Evolutionary conservation across 2,888 invertebrate species (phyloP).

Genomic region (Ophonus ardosiacus): DNA sequence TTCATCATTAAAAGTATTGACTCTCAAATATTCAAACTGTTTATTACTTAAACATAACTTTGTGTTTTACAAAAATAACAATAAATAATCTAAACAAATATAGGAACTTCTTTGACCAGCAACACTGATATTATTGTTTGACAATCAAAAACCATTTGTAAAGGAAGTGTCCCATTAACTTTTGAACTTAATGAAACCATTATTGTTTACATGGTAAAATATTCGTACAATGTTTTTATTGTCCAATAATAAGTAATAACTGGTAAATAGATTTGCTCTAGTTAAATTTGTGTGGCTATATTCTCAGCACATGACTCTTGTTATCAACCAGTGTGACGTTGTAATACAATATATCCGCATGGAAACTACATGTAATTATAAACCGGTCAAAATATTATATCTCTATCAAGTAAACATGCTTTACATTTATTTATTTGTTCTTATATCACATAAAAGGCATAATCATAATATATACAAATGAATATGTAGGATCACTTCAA

Average conservation of each 20-base stretch:
- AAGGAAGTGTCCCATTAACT: not conserved
- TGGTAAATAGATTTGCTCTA: slow-evolving; percentile 15
- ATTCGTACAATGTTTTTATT: not conserved
- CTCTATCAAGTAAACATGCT: not conserved
- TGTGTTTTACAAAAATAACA: too few species aligned
- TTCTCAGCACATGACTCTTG: not conserved
- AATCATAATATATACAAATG: too few species aligned
- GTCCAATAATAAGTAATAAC: not conserved
- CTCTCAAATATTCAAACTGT: too few species aligned
- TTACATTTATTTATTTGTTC: too few species aligned
- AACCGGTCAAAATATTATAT: slow-evolving; percentile 44
- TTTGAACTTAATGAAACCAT: not conserved
- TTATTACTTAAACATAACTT: too few species aligned
- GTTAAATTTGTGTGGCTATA: not conserved
- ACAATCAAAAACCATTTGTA: not conserved
- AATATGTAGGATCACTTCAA: too few species aligned
- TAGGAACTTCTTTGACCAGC: too few species aligned
- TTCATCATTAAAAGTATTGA: too few species aligned
- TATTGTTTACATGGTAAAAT: not conserved
- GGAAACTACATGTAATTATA: slow-evolving; percentile 49
- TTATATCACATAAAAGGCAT: too few species aligned
- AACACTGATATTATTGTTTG: too few species aligned
- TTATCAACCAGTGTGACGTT: slow-evolving; percentile 26
- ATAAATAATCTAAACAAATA: too few species aligned
- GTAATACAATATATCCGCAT: slow-evolving; percentile 9